Evolutionary conservation across 2,113 vertebrate genomes (phyloP), one percentile per base, ranked within the genome.

Genomic region (Myanophis thanlyinensis): DNA sequence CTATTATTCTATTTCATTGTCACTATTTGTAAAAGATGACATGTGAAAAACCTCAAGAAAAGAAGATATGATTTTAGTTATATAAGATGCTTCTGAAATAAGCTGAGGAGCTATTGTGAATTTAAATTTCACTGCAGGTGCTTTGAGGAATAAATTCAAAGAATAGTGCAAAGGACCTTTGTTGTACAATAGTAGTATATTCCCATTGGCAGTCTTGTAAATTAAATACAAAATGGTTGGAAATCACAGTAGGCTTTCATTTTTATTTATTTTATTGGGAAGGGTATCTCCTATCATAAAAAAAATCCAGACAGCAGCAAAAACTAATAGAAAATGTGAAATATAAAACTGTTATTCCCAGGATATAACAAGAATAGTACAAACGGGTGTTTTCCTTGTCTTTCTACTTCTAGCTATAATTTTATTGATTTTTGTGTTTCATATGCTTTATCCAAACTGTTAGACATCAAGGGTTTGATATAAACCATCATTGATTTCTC

Each of bases 131-230:
- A 94, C 94, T 95, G 93, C 87, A 96, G 89, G 56, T 97, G 90
- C 93, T 96, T 96, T 97, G 94, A 95, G 91, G 96, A 96, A 94
- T 94, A 94, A 93, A 95, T 94, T 95, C 93, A 95, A 94, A 95
- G 94, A 93, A 85, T 95, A 85, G 87, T 92, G 49, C 59, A 93
- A 90, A 95, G 88, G 92, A 94, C 23, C 35, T 93, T 73, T 18
- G 54, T 93, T 94, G 84, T 85, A 87, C 89, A 94, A 90, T 91
- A 89, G 80, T 89, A 91, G 44, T 90, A 88, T 89, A 73, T 93
- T 85, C 52, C 54, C 0, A 46, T 89, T 91, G 91, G 91, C 93
- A 93, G 88, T 94, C 92, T 93, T 95, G 56, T 93, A 91, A 86
- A 85, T 96, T 62, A 92, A 84, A 20, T 20, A n/a, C 47, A 51